phyloP scores from a whole-genome alignment of 2,113 vertebrate genomes.

The Gambusia holbrooki region DNA sequence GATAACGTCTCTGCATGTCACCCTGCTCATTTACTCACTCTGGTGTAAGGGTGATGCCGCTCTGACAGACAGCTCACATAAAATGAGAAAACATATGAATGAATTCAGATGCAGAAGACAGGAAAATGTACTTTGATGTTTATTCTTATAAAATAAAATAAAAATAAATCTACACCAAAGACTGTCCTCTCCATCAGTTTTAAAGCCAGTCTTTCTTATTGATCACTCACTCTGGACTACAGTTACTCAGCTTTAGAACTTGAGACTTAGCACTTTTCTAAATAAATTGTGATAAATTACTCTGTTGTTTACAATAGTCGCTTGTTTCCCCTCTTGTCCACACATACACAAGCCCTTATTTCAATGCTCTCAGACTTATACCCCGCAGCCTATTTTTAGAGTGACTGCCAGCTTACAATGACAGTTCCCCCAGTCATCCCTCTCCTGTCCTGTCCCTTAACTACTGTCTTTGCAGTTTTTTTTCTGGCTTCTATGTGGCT shows the following conservation, averaged over 20 bases:
- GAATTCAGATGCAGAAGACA: slow-evolving; percentile 3
- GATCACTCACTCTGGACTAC: slow-evolving; percentile 1
- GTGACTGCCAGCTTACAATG: slow-evolving; percentile 33
- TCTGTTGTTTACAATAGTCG: slow-evolving; percentile 29
- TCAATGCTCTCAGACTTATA: slow-evolving; percentile 47
- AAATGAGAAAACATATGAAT: background rate
- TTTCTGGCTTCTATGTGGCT: slow-evolving; percentile 5
- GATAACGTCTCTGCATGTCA: slow-evolving; percentile 48
- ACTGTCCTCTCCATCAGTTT: background rate
- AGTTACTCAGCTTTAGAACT: slow-evolving; percentile 42
- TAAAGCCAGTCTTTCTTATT: background rate
- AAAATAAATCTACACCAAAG: background rate
- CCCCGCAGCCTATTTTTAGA: slow-evolving; percentile 64
- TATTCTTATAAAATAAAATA: background rate
- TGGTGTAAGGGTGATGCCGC: slow-evolving; percentile 2
- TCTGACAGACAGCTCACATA: slow-evolving; percentile 10
- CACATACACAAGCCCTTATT: slow-evolving; percentile 41
- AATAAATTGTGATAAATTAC: slow-evolving; percentile 59
- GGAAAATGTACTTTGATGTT: slow-evolving; percentile 9
- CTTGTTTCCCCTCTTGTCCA: slow-evolving; percentile 7
- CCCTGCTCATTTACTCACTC: slow-evolving; percentile 42
- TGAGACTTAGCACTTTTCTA: slow-evolving; percentile 56
- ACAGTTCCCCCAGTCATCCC: slow-evolving; percentile 28
- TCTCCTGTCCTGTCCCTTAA: slow-evolving; percentile 16
- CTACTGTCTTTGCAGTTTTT: slow-evolving; percentile 24